These are phyloP conservation scores for Drosophila rufa DNA, from an alignment of 1,140 invertebrate genomes.

Conservation along the genomic window DNA sequence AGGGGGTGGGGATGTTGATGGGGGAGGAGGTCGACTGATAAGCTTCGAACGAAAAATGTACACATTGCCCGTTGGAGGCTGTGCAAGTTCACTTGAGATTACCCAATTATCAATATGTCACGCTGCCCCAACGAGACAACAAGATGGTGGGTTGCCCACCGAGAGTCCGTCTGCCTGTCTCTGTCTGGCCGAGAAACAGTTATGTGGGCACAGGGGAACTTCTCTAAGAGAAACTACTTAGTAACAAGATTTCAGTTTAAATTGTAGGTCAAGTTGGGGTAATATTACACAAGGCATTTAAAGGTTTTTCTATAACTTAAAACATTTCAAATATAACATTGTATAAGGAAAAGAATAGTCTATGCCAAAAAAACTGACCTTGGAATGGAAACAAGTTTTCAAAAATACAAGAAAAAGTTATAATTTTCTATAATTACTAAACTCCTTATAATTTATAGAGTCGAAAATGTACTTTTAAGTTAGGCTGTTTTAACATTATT, in stretches of 20 bases:
- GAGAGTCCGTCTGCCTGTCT: conserved; percentile 18
- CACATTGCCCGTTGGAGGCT: conserved; percentile 31
- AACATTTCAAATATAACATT: no score
- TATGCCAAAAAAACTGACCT: not conserved
- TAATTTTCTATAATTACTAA: no score
- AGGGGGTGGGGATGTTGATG: not conserved
- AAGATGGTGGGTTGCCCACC: conserved; percentile 32
- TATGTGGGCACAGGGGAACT: conserved; percentile 30
- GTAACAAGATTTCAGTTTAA: not conserved
- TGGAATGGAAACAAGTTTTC: not conserved
- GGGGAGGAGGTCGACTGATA: conserved; percentile 19
- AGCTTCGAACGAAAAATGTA: conserved; percentile 25
- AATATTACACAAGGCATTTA: not conserved
- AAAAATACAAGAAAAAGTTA: not conserved
- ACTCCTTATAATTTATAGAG: no score
- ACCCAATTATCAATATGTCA: conserved; percentile 59
- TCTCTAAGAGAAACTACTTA: not conserved
- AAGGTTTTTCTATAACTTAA: no score
- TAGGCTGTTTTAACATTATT: not conserved
- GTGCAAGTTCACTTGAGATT: conserved; percentile 49
- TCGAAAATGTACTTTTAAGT: not conserved
- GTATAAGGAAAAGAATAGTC: no score
- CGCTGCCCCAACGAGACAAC: conserved; percentile 34
- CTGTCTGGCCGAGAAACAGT: conserved; percentile 33
- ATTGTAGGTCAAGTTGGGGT: not conserved